A percentile compares a stretch with the other conserved stretches of the same genome.
Conservation (phyloP, 2,113 vertebrate species). For the Nesoenas mayeri region DNA sequence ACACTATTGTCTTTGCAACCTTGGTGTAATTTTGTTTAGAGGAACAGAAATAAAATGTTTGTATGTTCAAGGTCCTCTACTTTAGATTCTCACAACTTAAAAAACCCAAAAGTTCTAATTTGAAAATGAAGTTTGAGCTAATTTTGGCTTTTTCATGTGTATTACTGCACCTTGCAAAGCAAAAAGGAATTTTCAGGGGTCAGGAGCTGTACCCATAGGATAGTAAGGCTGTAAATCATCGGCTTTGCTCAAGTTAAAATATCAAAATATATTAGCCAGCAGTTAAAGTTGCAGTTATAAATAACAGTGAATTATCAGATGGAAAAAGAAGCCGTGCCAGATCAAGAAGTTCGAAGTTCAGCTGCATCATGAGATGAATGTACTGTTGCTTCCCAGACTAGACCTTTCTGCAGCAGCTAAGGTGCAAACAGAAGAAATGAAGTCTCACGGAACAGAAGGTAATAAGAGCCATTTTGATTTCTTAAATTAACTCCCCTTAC, state of each 20-base stretch:
- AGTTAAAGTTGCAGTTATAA: not conserved
- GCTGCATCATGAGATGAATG: not conserved
- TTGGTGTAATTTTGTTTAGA: not conserved
- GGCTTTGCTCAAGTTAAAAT: not conserved
- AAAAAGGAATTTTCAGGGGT: not conserved
- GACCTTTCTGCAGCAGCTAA: not conserved
- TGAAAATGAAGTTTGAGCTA: not conserved
- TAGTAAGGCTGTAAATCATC: not conserved
- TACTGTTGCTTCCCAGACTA: not conserved
- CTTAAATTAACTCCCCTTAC: not conserved
- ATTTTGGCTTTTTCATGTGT: not conserved
- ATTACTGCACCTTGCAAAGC: not conserved
- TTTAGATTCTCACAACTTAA: not conserved
- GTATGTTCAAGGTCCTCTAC: not conserved
- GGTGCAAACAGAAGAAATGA: not conserved
- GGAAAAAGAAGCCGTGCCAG: not conserved
- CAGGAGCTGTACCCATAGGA: not conserved
- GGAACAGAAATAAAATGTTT: not conserved
- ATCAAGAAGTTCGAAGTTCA: not conserved
- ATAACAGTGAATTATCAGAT: not conserved
- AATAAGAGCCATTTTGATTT: not conserved
- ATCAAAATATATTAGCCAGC: not conserved
- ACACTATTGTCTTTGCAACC: not conserved
- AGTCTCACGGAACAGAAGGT: not conserved
- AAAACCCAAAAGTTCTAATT: not conserved